phyloP scores from a whole-genome alignment of 2,797 vertebrate species.

The Coendou prehensilis region DNA sequence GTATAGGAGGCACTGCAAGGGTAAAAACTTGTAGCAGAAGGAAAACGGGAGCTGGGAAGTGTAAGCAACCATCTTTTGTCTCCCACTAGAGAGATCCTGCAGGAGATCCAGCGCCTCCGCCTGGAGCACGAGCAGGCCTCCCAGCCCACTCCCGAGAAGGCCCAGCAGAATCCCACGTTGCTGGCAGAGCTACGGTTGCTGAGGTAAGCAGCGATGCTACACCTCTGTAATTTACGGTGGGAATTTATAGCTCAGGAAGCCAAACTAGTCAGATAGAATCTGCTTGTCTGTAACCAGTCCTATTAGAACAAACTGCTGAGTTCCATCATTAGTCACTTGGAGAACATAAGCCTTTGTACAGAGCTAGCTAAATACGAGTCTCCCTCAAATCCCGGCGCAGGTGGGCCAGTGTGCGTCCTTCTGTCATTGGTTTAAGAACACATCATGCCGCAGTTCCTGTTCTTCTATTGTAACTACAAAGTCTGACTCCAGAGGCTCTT shows the following conservation, averaged over 20 bases:
- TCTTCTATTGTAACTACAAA: neutral
- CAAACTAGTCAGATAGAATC: neutral
- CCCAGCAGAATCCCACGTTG: slow-evolving; percentile 97
- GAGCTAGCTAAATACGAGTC: neutral
- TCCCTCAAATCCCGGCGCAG: neutral
- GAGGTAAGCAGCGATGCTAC: slow-evolving; percentile 87
- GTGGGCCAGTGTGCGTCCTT: neutral
- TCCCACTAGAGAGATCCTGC: slow-evolving; percentile 94
- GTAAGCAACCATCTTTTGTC: rapidly evolving
- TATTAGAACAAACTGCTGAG: neutral
- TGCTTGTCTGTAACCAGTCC: neutral
- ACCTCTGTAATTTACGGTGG: rapidly evolving
- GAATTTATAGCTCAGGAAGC: neutral
- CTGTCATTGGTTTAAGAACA: neutral
- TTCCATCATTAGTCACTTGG: neutral
- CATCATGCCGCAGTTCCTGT: neutral
- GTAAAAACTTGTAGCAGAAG: neutral
- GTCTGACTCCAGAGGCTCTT: neutral
- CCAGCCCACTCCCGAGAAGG: slow-evolving; percentile 98
- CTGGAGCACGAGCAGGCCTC: slow-evolving; percentile 98
- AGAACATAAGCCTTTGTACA: neutral
- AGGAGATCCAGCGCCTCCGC: slow-evolving; percentile 97
- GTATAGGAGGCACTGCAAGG: neutral
- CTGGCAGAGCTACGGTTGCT: slow-evolving; percentile 96
- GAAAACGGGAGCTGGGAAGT: neutral